A percentile compares a stretch with the other conserved stretches of the same genome.
phyloP scores from a whole-genome alignment of 2,797 vertebrate species.

The Hybognathus amarus region DNA sequence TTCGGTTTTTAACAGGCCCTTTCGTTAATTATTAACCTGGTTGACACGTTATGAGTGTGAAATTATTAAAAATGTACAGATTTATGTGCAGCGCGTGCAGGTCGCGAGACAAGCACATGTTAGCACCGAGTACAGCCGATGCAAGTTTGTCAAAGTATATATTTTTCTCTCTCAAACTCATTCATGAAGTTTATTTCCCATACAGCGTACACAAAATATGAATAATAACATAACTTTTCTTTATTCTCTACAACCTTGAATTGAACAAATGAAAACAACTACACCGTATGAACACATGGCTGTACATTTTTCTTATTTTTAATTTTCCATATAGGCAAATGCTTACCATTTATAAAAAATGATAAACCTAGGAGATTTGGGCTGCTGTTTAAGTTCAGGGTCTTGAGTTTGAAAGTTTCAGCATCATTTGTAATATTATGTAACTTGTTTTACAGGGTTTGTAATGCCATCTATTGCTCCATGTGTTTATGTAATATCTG shows the following conservation, averaged over 20 bases:
- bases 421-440: conserved; percentile 21
- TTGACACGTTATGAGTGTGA: not conserved
- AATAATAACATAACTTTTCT: not conserved
- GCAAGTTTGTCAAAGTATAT: conserved; percentile 23
- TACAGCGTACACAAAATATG: not conserved
- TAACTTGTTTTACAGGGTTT: conserved; percentile 36
- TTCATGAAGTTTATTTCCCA: not conserved
- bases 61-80: not conserved
- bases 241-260: not conserved
- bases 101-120: conserved; percentile 45
- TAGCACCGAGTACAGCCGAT: conserved; percentile 1
- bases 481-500: conserved; percentile 50
- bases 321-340: not conserved
- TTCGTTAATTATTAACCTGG: not conserved
- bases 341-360: not conserved
- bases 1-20: not conserved
- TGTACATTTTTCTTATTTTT: not conserved
- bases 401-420: conserved; percentile 4
- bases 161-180: not conserved
- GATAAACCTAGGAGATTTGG: not conserved
- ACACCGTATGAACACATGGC: not conserved
- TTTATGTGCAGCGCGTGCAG: conserved; percentile 19
- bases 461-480: conserved; percentile 20
- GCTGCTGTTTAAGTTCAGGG: not conserved
- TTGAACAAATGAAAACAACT: not conserved